Percentiles rank a stretch among this genome's conserved stretches.
phyloP scores from a whole-genome alignment of 1,140 invertebrate species.

The Drosophila virilis region DNA sequence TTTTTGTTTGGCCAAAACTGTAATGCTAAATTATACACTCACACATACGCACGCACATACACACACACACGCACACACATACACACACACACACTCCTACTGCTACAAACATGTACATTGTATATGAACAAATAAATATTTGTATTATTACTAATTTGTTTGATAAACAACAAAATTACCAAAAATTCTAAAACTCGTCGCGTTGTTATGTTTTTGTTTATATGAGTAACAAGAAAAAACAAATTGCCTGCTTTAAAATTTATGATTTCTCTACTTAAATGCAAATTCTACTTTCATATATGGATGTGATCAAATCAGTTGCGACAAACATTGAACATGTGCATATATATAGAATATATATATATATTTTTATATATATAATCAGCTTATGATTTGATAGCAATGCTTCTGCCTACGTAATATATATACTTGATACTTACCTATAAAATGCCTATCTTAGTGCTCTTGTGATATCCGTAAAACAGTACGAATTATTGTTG shows the following conservation, averaged over 20 bases:
- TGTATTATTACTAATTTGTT: slow-evolving; percentile 12
- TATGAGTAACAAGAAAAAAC: not conserved
- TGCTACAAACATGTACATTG: slow-evolving; percentile 29
- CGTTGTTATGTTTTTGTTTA: slow-evolving; percentile 6
- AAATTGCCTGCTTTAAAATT: slow-evolving; percentile 13
- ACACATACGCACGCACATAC: slow-evolving; percentile 24
- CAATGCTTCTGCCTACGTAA: slow-evolving; percentile 33
- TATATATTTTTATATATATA: not conserved
- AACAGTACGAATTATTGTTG: slow-evolving; percentile 59
- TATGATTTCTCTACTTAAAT: slow-evolving; percentile 5
- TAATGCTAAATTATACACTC: slow-evolving; percentile 28
- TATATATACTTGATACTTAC: slow-evolving; percentile 13
- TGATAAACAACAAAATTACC: not conserved
- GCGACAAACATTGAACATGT: slow-evolving; percentile 14
- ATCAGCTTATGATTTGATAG: slow-evolving; percentile 24
- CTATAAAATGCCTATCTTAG: slow-evolving; percentile 18
- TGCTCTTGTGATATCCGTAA: slow-evolving; percentile 25
- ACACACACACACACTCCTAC: slow-evolving; percentile 25
- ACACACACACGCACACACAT: slow-evolving; percentile 22
- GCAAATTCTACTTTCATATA: not conserved
- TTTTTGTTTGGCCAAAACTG: slow-evolving; percentile 78
- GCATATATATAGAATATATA: slow-evolving; percentile 1
- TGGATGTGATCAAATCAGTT: slow-evolving; percentile 9
- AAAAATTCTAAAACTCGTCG: not conserved
- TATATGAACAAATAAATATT: slow-evolving; percentile 14